A percentile compares a stretch with the other conserved stretches of the same genome.
These are phyloP conservation scores for Brachyptera putata DNA, from an alignment of 2,888 invertebrate species.

Conservation along the genomic window DNA sequence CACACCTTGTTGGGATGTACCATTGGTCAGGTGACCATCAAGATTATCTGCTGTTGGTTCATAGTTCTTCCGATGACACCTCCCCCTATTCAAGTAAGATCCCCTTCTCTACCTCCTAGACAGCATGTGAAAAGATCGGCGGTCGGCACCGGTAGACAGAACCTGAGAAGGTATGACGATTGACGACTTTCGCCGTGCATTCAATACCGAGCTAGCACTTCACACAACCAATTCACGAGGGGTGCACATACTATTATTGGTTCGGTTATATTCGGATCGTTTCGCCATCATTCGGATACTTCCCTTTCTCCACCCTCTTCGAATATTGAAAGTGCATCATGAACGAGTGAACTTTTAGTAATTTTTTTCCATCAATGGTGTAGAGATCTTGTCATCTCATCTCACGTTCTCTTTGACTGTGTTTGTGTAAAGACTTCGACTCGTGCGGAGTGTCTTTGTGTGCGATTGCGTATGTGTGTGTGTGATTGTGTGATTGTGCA, in stretches of 20 bases:
- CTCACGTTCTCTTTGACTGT: not conserved
- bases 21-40: conserved; percentile 27
- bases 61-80: conserved; percentile 22
- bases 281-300: conserved; percentile 19
- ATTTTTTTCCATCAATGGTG: conserved; percentile 5
- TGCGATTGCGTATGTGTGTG: not conserved
- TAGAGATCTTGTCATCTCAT: not conserved
- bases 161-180: conserved; percentile 10
- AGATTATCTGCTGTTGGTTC: conserved; percentile 22
- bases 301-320: not conserved
- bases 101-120: conserved; percentile 15
- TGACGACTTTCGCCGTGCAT: conserved; percentile 19
- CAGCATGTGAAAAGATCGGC: not conserved
- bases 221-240: conserved; percentile 11
- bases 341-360: conserved; percentile 3
- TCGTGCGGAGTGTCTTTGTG: too few species aligned
- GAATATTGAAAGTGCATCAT: conserved; percentile 6
- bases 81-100: conserved; percentile 24
- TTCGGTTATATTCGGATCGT: conserved; percentile 23
- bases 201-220: conserved; percentile 6
- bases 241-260: conserved; percentile 21
- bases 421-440: not conserved
- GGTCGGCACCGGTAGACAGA: not conserved
- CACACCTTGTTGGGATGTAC: conserved; percentile 27
- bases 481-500: conserved; percentile 8